Base-by-base conservation (phyloP, 2,113 vertebrate genomes). In the Planiliza haematocheilus region DNA sequence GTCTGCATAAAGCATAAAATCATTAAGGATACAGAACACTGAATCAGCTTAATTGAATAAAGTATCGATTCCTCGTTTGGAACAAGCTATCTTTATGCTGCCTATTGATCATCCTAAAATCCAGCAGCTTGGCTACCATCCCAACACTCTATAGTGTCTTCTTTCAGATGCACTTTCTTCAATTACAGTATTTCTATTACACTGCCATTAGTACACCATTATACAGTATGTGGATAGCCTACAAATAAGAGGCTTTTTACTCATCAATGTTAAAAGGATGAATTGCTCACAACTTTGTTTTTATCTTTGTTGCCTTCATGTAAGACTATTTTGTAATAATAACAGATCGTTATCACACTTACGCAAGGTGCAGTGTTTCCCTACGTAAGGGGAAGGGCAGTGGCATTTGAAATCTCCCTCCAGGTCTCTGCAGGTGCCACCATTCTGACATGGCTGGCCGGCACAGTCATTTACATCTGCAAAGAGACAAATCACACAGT, bases 341-440 rank as follows among this genome's bases (percentile, higher is more conserved):
- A 10, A 50, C 14, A 37, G 39, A 1, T 37, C 16, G 14, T 14
- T 4, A 57, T 38, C 5, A 30, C 17, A 95, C 96, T 94, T 82
- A 94, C 93, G 95, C 53, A 91, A 17, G 0, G 93, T 90, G 74
- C 94, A 94, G 21, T 91, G 89, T 78, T 93, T 96, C 49, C 96
- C 96, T 49, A 96, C 79, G 50, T 94, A 97, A 0, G 94, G 95
- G 3, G 96, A 95, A 2, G 92, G 90, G 48, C 96, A 98, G 64
- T 86, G 92, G 89, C 94, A 96, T 62, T 83, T 58, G 37, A 95
- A 95, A 75, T 94, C 93, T 7, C 93, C 93, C 0, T 93, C 86
- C 65, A 95, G 83, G 79, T 95, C 94, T 59, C 89, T 83, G 87
- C 93, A 96, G 59, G 24, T 69, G 11, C 95, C 95, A 8, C 95